Conservation (phyloP, 2,797 vertebrate species). For the Myotis vivesi region DNA sequence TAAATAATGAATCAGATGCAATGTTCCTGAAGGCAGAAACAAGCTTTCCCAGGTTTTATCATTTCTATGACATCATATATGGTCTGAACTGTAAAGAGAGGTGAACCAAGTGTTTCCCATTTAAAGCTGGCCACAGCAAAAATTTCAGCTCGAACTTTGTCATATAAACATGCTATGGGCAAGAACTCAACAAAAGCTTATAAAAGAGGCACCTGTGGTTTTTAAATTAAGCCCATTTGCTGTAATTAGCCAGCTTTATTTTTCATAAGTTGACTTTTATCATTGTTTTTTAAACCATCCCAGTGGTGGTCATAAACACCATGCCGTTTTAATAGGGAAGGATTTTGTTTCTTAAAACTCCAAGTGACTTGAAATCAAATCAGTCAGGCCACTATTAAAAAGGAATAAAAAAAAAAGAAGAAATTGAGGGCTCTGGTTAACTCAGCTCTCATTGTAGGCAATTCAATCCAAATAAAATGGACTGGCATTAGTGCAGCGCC, state of each 20-base stretch:
- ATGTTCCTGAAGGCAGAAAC: constrained; percentile 64
- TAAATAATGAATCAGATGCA: constrained; percentile 52
- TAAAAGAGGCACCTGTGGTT: constrained; percentile 81
- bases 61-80: constrained; percentile 78
- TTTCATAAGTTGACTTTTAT: constrained; percentile 75
- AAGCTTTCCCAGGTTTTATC: constrained; percentile 69
- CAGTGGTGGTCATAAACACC: constrained; percentile 73
- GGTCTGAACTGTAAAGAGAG: constrained; percentile 61
- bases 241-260: constrained; percentile 81
- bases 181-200: constrained; percentile 80
- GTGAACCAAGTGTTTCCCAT: constrained; percentile 72
- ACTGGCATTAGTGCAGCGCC: not conserved
- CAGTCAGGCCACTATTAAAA: constrained; percentile 40
- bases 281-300: constrained; percentile 68
- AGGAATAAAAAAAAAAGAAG: not conserved
- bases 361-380: constrained; percentile 68
- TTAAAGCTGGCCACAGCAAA: constrained; percentile 72
- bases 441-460: not conserved
- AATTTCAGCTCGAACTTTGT: constrained; percentile 63
- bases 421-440: constrained; percentile 45
- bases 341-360: constrained; percentile 61
- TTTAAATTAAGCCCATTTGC: constrained; percentile 81
- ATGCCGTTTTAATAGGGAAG: constrained; percentile 64
- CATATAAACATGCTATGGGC: constrained; percentile 77
- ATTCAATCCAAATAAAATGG: constrained; percentile 52